Conservation (phyloP, 2,888 invertebrate genomes). For the Thumatha senex region DNA sequence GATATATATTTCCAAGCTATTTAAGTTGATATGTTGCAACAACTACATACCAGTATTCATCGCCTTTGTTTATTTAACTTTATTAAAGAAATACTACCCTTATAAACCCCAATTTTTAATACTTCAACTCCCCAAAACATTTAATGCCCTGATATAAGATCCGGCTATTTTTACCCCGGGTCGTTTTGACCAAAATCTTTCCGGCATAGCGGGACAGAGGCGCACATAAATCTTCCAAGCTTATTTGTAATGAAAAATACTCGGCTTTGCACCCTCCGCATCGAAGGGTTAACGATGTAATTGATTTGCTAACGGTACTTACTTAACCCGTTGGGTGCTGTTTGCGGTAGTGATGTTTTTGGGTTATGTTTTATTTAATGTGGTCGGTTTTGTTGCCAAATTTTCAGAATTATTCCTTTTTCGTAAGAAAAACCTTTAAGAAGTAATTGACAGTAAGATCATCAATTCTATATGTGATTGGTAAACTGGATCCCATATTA, state of each 20-base stretch:
- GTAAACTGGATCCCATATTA: no score
- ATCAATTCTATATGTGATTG: no score
- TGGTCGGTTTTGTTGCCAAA: slow-evolving; percentile 1
- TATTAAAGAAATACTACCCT: no score
- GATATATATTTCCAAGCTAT: no score
- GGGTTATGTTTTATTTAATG: slow-evolving; percentile 13
- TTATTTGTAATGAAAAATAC: slow-evolving; percentile 57
- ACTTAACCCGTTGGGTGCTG: slow-evolving; percentile 33
- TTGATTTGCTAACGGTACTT: slow-evolving; percentile 46
- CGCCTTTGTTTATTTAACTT: no score
- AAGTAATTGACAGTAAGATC: no score
- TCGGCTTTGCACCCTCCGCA: slow-evolving; percentile 26
- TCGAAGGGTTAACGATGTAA: slow-evolving; percentile 32
- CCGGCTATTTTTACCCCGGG: slow-evolving; percentile 44
- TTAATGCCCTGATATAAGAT: slow-evolving; percentile 55
- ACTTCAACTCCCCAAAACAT: slow-evolving; percentile 34
- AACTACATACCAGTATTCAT: no score
- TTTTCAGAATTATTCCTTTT: background rate
- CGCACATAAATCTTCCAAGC: slow-evolving; percentile 50
- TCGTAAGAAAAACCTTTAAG: background rate
- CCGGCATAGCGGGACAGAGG: slow-evolving; percentile 22
- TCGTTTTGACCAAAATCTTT: slow-evolving; percentile 25
- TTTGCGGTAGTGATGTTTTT: slow-evolving; percentile 9
- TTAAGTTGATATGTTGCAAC: no score
- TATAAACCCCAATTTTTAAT: slow-evolving; percentile 16